Conservation (phyloP, 2,888 invertebrate genomes). For the Frankliniella fusca region DNA sequence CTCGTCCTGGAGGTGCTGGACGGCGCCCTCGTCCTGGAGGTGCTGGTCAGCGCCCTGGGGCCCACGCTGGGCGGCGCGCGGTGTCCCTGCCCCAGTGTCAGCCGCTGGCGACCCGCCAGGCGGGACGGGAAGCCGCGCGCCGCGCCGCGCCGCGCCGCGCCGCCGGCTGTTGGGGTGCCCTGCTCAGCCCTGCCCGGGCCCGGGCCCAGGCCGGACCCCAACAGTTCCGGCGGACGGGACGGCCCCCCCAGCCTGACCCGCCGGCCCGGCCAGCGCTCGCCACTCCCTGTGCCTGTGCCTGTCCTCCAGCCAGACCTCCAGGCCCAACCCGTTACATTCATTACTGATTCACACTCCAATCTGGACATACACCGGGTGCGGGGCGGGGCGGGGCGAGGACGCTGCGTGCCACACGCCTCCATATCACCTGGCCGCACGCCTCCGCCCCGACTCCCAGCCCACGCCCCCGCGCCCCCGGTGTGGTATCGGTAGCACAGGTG, state of each 20-base stretch:
- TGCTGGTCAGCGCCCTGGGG: too few relatives aligned
- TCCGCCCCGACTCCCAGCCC: not conserved
- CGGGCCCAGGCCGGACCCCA: not conserved
- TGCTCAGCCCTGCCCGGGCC: not conserved
- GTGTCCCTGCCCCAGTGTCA: too few relatives aligned
- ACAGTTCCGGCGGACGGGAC: not conserved
- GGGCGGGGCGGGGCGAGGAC: not conserved
- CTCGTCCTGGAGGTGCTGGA: too few relatives aligned
- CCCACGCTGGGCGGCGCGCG: too few relatives aligned
- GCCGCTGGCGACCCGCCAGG: too few relatives aligned
- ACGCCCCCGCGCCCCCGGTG: not conserved
- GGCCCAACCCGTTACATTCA: not conserved
- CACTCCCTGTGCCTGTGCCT: not conserved
- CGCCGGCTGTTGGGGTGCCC: too few relatives aligned
- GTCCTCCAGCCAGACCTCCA: not conserved
- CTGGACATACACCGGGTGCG: not conserved
- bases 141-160: too few relatives aligned
- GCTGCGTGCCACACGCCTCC: not conserved
- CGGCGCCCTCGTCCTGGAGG: too few relatives aligned
- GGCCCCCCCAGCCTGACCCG: not conserved
- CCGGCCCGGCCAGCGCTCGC: not conserved
- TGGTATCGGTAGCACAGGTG: not conserved
- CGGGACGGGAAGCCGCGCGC: too few relatives aligned
- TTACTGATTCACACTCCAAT: constrained; percentile 19
- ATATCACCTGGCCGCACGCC: not conserved